A percentile compares a stretch with the other conserved stretches of the same genome.
Conservation (phyloP, 2,888 invertebrate genomes). For the Gryllus longicercus region DNA sequence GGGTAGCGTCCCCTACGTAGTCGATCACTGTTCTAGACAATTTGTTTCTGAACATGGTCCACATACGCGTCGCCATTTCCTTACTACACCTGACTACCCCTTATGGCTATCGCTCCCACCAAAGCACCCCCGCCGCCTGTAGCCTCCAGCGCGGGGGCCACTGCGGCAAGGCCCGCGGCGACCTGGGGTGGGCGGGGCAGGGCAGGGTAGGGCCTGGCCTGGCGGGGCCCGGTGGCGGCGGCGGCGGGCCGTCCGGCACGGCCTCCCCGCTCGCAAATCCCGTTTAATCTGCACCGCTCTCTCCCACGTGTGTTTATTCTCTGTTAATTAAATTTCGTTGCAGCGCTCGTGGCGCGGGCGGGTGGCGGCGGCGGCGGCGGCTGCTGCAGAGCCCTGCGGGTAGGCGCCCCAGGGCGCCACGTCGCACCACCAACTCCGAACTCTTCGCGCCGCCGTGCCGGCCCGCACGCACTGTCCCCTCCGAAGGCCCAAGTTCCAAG, state of each 20-base stretch:
- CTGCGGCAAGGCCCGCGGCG: neutral
- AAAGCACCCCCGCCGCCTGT: neutral
- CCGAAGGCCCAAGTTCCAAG: too few species aligned
- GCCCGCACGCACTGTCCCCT: too few species aligned
- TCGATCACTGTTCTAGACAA: too few species aligned
- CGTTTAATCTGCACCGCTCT: slow-evolving; percentile 11
- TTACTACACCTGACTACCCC: too few species aligned
- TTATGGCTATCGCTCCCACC: neutral
- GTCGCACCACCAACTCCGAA: too few species aligned
- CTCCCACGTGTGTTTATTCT: slow-evolving; percentile 35
- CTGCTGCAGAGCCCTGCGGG: neutral
- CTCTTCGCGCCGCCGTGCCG: too few species aligned
- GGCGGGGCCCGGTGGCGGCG: neutral
- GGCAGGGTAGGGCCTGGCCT: neutral
- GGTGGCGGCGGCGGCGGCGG: neutral
- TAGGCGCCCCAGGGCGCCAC: too few species aligned
- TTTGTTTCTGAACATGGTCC: too few species aligned
- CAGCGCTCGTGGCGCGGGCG: slow-evolving; percentile 20
- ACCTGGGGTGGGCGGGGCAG: neutral
- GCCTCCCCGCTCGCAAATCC: slow-evolving; percentile 9
- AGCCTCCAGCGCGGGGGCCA: neutral
- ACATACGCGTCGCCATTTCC: too few species aligned
- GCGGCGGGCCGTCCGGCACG: neutral
- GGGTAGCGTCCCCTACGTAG: too few species aligned
- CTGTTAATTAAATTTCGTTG: slow-evolving; percentile 37